phyloP scores from a whole-genome alignment of 1,140 invertebrate genomes.

The Drosophila paulistorum region DNA sequence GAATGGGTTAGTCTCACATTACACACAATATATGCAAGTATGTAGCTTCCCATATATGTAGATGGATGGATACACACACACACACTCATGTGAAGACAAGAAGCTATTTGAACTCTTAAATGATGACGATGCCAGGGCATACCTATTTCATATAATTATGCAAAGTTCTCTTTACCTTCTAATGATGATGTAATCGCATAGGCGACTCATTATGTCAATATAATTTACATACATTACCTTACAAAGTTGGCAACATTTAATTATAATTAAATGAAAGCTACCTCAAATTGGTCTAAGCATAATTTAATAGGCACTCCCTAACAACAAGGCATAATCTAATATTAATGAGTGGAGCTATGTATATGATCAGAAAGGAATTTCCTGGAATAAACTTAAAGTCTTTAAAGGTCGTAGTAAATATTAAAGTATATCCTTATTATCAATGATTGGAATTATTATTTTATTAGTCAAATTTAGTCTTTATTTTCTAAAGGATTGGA shows the following conservation, averaged over 20 bases:
- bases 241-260: constrained; percentile 65
- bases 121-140: constrained; percentile 29
- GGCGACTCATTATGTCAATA: constrained; percentile 57
- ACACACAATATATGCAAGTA: constrained; percentile 31
- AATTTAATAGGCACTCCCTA: constrained; percentile 25
- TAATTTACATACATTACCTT: constrained; percentile 40
- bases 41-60: background rate
- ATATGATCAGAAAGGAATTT: background rate
- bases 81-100: constrained; percentile 19
- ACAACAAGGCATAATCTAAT: constrained; percentile 10
- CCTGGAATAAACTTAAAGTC: background rate
- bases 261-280: constrained; percentile 62
- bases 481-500: too few relatives aligned
- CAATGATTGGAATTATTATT: too few relatives aligned
- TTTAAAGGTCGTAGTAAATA: too few relatives aligned
- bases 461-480: too few relatives aligned
- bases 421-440: too few relatives aligned
- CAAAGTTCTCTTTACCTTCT: constrained; percentile 44
- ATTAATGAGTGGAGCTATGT: background rate
- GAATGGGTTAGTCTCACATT: constrained; percentile 55
- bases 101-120: constrained; percentile 47
- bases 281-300: constrained; percentile 37
- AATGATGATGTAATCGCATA: constrained; percentile 69
- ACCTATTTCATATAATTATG: constrained; percentile 43
- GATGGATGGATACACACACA: background rate